Evolutionary conservation across 1,140 invertebrate species (phyloP), one percentile per base, ranked within the genome.

Genomic region (Listronotus oregonensis): DNA sequence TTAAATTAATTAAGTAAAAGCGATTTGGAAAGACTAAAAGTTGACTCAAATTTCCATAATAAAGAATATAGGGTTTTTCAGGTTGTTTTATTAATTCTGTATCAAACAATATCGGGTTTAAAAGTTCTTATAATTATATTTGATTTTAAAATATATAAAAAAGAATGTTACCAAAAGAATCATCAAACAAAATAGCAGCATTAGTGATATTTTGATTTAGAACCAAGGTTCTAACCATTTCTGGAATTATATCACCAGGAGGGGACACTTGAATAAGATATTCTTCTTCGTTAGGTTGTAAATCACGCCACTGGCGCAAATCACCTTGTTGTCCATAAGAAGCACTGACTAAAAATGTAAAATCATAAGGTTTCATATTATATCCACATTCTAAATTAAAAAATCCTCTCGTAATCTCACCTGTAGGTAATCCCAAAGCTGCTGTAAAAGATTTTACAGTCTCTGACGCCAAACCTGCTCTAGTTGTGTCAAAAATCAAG

Each of bases 151-250:
- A n/a, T n/a, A n/a, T n/a, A n/a, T 50, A 32, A 55, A 55, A 46
- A 18, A 17, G 0, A 14, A 50, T 70, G 79, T 80, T 82, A 92
- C 90, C 89, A 73, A 95, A 96, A 18, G 88, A 87, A 10, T 90
- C 84, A 73, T 97, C 94, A 77, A 94, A 96, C 7, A 97, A 82
- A 44, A 97, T 91, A 3, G 92, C 95, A 15, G 94, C 93, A 79
- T 94, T 95, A 12, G 90, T 94, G 46, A 96, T 91, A 71, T 95
- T 93, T 78, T 95, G 88, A 27, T 85, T 82, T 2, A 84, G 82
- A 1, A 93, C 90, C 60, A 96, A 87, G 46, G 91, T 89, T 47
- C 92, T 82, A 0, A 97, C 85, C 5, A 88, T 85, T 76, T 94
- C 90, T 0, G 92, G 88, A 57, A 94, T 86, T 9, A 94, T 81